These are phyloP conservation scores for Sinella curviseta DNA, from an alignment of 1,140 invertebrate genomes.

Conservation along the genomic window DNA sequence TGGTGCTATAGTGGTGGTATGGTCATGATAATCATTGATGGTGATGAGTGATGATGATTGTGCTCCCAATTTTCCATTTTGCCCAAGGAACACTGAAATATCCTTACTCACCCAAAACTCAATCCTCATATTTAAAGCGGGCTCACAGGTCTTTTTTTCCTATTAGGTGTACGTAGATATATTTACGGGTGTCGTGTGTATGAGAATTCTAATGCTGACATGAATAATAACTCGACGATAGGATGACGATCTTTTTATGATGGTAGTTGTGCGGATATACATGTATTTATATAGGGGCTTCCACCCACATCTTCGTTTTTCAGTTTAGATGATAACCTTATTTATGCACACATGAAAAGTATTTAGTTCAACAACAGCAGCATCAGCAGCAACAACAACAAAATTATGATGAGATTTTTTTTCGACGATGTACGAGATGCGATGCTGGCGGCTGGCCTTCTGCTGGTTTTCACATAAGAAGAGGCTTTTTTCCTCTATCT, in stretches of 20 bases:
- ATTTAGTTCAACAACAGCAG: background rate
- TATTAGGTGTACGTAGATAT: no score
- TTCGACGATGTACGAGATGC: no score
- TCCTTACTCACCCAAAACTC: background rate
- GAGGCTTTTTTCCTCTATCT: no score
- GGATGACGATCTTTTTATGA: background rate
- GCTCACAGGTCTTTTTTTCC: background rate
- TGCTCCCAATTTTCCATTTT: background rate
- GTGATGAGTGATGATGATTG: no score
- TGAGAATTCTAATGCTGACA: no score
- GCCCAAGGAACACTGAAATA: background rate
- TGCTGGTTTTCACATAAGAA: no score
- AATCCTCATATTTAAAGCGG: background rate
- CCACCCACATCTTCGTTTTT: background rate
- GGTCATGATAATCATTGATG: background rate
- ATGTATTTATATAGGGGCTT: no score
- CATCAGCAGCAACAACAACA: no score
- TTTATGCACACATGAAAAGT: background rate
- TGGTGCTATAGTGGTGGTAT: background rate
- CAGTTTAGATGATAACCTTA: background rate
- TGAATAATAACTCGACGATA: background rate
- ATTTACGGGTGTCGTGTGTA: no score
- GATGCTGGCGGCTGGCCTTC: background rate
- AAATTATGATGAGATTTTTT: background rate
- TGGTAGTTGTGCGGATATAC: no score